Evolutionary conservation across 2,888 invertebrate species (phyloP), one percentile per base, ranked within the genome.

Genomic region (Crematogaster levior): DNA sequence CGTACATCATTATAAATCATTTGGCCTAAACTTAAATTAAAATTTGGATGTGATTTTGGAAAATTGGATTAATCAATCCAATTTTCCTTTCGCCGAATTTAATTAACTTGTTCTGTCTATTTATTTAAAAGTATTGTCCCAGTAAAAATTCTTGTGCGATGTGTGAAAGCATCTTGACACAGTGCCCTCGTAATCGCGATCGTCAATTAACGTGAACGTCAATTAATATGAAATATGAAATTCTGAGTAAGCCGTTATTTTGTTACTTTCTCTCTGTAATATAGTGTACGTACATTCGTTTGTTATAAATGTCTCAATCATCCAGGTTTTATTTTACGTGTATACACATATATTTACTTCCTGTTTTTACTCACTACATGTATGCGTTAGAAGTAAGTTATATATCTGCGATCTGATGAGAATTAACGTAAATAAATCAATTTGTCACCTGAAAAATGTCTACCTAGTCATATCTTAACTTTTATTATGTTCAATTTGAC

Each of bases 211-310:
- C n/a, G 6, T 6, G 72, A 72, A 34, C 0, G 18, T 34, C n/a
- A 72, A 40, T 66, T 40, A 21, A 70, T 43, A n/a, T 30, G 12
- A 56, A 53, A 70, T 18, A 4, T 43, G 9, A 79, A 73, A 79
- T 21, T 56, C 12, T 21, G n/a, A 40, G 12, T 68, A 40, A 40
- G 27, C 15, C 27, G 27, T 24, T 27, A 21, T 37, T 48, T 34
- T 34, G 12, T 18, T 24, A 79, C 77, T 79, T 73, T 79, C 34
- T 73, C 34, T 79, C 37, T 79, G 43, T 56, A 79, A 72, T 24
- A 79, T 72, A 79, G 30, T 34, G 43, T 70, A 77, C 12, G 3
- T 34, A 6, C 34, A 70, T 56, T 73, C 24, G n/a, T 34, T 61
- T 65, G 34, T 15, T 73, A 72, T 72, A 53, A 48, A 48, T 74